A percentile compares a stretch with the other conserved stretches of the same genome.
phyloP scores from a whole-genome alignment of 2,113 vertebrate species.

The Rhipidura dahli region DNA sequence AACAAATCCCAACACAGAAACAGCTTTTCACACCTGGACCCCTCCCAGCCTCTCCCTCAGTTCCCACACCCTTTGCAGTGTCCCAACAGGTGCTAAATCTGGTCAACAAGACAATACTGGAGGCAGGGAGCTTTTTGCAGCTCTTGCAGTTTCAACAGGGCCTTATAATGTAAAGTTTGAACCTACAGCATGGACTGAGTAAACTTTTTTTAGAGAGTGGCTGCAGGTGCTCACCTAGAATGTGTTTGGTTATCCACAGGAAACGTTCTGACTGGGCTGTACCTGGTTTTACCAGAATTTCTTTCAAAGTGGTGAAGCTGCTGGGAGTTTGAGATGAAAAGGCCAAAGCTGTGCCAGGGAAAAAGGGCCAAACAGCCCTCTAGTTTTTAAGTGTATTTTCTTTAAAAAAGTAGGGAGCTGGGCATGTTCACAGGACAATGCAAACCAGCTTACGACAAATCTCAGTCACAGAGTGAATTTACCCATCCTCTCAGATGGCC shows the following conservation, averaged over 20 bases:
- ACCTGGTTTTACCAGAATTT: neutral
- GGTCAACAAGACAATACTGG: neutral
- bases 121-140: neutral
- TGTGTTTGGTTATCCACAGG: neutral
- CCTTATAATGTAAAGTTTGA: neutral
- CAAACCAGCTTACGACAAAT: neutral
- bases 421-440: fast-evolving
- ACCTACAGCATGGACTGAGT: fast-evolving
- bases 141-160: neutral
- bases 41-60: neutral
- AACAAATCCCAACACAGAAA: neutral
- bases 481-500: neutral
- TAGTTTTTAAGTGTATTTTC: neutral
- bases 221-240: fast-evolving
- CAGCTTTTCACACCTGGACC: neutral
- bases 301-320: neutral
- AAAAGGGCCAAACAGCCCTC: neutral
- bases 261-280: neutral
- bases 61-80: neutral
- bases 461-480: neutral
- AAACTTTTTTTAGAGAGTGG: neutral
- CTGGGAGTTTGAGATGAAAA: neutral
- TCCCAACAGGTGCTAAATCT: neutral
- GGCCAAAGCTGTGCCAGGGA: neutral
- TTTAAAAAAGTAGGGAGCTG: neutral